phyloP scores from a whole-genome alignment of 2,888 invertebrate genomes.

The Dugesia japonica region DNA sequence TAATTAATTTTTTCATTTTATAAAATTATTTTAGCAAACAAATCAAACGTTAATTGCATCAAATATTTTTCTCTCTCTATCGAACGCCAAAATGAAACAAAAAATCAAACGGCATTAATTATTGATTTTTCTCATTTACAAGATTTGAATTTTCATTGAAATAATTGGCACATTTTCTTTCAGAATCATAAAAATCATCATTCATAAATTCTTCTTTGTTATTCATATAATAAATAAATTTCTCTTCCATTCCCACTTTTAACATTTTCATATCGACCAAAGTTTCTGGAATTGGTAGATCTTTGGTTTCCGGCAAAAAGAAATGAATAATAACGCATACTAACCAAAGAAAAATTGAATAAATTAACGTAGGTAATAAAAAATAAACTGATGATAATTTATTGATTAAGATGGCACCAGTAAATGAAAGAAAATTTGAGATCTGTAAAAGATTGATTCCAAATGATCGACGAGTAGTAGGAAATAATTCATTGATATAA shows the following conservation, averaged over 20 bases:
- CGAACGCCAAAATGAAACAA: no score
- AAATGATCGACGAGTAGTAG: not conserved
- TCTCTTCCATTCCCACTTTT: not conserved
- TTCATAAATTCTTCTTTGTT: not conserved
- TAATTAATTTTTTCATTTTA: no score
- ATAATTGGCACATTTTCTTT: no score
- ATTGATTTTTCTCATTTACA: no score
- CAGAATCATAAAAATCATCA: no score
- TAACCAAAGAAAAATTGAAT: not conserved
- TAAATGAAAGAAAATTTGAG: not conserved
- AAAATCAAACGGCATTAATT: no score
- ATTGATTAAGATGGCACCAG: not conserved
- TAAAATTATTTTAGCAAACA: no score
- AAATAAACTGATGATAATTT: not conserved
- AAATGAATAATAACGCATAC: not conserved
- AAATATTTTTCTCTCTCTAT: no score
- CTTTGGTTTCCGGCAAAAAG: not conserved
- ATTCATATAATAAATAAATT: not conserved
- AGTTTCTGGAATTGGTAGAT: not conserved
- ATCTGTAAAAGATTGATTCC: not conserved
- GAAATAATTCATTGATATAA: not conserved
- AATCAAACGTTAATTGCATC: no score
- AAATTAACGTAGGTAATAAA: not conserved
- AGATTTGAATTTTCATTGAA: no score
- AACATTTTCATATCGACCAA: not conserved